Evolutionary conservation across 2,797 vertebrate species (phyloP), one percentile per base, ranked within the genome.

Genomic region (Atherinosoma microstoma): DNA sequence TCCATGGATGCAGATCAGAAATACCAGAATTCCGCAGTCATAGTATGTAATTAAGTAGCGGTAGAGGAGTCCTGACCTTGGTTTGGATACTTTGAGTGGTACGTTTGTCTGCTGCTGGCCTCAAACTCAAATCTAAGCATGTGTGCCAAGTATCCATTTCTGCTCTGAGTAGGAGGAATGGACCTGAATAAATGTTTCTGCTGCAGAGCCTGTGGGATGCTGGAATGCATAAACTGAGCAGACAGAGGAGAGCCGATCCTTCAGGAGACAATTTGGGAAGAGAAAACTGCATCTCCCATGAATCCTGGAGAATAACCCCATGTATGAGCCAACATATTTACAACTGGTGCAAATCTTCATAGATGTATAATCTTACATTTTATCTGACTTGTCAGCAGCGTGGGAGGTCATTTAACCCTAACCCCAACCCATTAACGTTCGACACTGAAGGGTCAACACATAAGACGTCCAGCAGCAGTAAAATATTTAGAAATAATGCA

Each of bases 1-100:
- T 67, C 69, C 73, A 84, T 64, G 67, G 84, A 85, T 75, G 75
- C 78, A 73, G 70, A 84, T 83, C 77, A 73, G 78, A 86, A 83
- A 89, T 83, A 80, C 77, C 69, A 77, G 76, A 90, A 88, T 79
- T 87, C 82, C 78, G 73, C 73, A 87, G 70, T 73, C 79, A 75
- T 80, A 82, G 82, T 84, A 79, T 90, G 81, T 88, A 92, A 88
- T 89, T 90, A 87, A 70, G 79, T 66, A 32, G 89, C 22, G 85
- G 85, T 84, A 38, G 75, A 79, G 72, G 45, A 89, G 83, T 82
- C 80, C 45, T 86, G 84, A 89, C 85, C 87, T 87, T 78, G 84
- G 90, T 90, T 88, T 89, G 81, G 85, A 89, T 81, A 57, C 76
- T 76, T 56, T 56, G 77, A 86, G 81, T 86, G 83, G 85, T 84